Conservation (phyloP, 2,888 invertebrate species). For the Cancer borealis region DNA sequence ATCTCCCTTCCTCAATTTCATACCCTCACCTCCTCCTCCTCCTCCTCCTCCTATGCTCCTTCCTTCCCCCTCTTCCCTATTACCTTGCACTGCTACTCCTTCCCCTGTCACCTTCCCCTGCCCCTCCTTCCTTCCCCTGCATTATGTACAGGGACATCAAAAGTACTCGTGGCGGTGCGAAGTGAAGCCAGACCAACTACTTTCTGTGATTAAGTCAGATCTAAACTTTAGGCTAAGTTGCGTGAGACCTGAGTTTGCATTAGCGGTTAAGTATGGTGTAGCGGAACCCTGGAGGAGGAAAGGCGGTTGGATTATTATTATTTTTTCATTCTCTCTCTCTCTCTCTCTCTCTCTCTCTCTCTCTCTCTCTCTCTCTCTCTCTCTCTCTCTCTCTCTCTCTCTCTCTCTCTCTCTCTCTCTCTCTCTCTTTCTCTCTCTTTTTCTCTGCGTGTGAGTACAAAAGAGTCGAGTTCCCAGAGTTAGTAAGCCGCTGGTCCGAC, state of each 20-base stretch:
- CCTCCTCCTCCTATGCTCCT: neutral
- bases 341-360: neutral
- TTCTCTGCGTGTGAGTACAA: neutral
- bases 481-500: neutral
- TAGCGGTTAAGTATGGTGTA: constrained; percentile 31
- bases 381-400: constrained; percentile 13
- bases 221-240: constrained; percentile 32
- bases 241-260: constrained; percentile 11
- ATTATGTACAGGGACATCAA: constrained; percentile 42
- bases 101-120: neutral
- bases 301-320: neutral
- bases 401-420: constrained; percentile 29
- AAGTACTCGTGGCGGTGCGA: neutral
- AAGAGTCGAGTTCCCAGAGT: neutral
- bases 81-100: neutral
- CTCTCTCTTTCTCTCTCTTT: constrained; percentile 30
- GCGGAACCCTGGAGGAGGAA: neutral
- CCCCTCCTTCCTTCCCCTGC: neutral
- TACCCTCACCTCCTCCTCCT: neutral
- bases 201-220: constrained; percentile 30
- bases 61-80: neutral
- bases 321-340: neutral
- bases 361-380: constrained; percentile 30
- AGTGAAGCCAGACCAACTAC: neutral
- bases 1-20: neutral